Percentiles rank a stretch among this genome's conserved stretches.
Conservation (phyloP, 2,113 vertebrate species). For the Halcyon malimbica region DNA sequence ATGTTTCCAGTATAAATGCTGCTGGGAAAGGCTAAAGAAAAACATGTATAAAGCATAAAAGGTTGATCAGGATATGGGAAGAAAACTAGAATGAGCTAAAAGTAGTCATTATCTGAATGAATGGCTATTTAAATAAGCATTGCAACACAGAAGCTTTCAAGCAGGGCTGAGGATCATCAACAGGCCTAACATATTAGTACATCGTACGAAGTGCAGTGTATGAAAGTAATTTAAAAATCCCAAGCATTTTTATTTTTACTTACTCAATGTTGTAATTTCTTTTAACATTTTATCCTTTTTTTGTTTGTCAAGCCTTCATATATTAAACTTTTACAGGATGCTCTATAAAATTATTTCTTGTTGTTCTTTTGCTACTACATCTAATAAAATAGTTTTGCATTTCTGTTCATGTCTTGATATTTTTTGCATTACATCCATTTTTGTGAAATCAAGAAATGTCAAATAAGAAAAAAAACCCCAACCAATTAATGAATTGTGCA, state of each 20-base stretch:
- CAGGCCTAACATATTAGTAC: background rate
- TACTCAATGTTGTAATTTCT: background rate
- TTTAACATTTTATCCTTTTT: background rate
- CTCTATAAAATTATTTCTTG: background rate
- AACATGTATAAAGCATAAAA: background rate
- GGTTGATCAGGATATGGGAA: background rate
- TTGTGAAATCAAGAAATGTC: background rate
- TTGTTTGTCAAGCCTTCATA: background rate
- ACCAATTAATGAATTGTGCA: background rate
- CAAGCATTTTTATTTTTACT: background rate
- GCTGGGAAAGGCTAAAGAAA: background rate
- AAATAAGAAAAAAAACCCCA: background rate
- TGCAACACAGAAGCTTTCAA: background rate
- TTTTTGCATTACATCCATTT: background rate
- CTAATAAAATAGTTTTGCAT: background rate
- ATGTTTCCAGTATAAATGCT: background rate
- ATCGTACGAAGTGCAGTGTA: background rate
- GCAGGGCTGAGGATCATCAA: background rate
- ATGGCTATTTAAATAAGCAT: background rate
- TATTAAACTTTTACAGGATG: background rate
- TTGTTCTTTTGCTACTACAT: background rate
- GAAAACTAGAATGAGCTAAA: background rate
- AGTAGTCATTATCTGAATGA: background rate
- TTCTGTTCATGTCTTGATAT: background rate
- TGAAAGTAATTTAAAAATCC: background rate